Evolutionary conservation across 2,113 vertebrate species (phyloP).

Genomic region (Morone chrysops): DNA sequence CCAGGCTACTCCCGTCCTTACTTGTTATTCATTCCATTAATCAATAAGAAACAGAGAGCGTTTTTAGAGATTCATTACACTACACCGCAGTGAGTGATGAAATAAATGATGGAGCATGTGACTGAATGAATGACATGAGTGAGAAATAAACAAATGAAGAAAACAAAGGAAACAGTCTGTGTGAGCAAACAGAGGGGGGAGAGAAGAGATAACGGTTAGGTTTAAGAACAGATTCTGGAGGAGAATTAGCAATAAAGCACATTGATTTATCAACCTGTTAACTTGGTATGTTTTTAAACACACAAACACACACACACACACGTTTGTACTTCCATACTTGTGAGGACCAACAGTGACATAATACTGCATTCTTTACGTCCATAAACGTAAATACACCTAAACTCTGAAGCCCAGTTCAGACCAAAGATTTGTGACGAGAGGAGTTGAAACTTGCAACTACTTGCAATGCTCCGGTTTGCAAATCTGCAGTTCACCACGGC

Average conservation of each 20-base stretch:
- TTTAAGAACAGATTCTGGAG: conserved; percentile 33
- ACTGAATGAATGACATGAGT: conserved; percentile 55
- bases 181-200: conserved; percentile 59
- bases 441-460: too few species aligned
- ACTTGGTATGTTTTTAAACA: background rate
- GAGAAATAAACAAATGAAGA: conserved; percentile 49
- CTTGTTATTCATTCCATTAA: conserved; percentile 48
- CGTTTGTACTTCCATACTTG: conserved; percentile 10
- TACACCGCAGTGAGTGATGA: conserved; percentile 43
- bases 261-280: conserved; percentile 22
- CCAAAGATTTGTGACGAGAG: too few species aligned
- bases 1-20: conserved; percentile 30
- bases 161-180: conserved; percentile 48
- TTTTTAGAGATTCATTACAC: conserved; percentile 25
- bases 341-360: conserved; percentile 19
- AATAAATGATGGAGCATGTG: conserved; percentile 60
- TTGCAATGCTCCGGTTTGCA: too few species aligned
- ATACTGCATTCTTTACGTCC: background rate
- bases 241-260: conserved; percentile 38
- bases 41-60: conserved; percentile 55
- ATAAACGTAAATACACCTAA: too few species aligned
- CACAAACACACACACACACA: conserved; percentile 21
- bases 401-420: too few species aligned
- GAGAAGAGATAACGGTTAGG: conserved; percentile 64
- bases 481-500: too few species aligned